These are phyloP conservation scores for Holothuria glaberrima DNA, from an alignment of 35 echinoderm and acorn worm species.

Conservation along the genomic window DNA sequence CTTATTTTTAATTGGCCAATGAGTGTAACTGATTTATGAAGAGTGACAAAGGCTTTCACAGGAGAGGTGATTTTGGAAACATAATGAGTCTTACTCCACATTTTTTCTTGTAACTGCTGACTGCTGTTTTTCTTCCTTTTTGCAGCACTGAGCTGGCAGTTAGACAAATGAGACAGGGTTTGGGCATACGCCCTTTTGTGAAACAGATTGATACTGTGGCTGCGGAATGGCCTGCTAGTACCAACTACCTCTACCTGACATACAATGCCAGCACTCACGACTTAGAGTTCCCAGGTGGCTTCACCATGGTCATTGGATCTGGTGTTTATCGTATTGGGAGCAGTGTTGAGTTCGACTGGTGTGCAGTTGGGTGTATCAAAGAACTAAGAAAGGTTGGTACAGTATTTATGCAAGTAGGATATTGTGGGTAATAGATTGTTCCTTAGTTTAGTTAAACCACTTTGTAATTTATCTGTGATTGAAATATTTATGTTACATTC, in stretches of 20 bases:
- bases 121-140: background rate
- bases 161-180: slow-evolving; percentile 74
- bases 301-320: slow-evolving; percentile 95
- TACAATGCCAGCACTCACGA: slow-evolving; percentile 89
- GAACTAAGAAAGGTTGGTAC: slow-evolving; percentile 83
- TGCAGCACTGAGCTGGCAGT: slow-evolving; percentile 92
- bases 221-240: slow-evolving; percentile 96
- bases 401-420: no score
- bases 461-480: no score
- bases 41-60: no score
- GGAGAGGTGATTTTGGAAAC: no score
- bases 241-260: slow-evolving; percentile 96
- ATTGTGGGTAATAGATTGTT: no score
- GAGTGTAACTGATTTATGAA: no score
- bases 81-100: no score
- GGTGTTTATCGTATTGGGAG: slow-evolving; percentile 98
- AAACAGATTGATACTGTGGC: slow-evolving; percentile 99
- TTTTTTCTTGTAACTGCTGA: no score
- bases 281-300: slow-evolving; percentile 91
- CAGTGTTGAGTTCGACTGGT: slow-evolving; percentile 99
- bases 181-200: slow-evolving; percentile 70
- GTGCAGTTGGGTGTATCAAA: slow-evolving; percentile 93
- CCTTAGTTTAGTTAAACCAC: no score
- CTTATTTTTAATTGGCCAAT: no score
- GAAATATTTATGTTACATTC: no score